phyloP scores from a whole-genome alignment of 1,140 invertebrate genomes.

The Paramacrobiotus metropolitanus region DNA sequence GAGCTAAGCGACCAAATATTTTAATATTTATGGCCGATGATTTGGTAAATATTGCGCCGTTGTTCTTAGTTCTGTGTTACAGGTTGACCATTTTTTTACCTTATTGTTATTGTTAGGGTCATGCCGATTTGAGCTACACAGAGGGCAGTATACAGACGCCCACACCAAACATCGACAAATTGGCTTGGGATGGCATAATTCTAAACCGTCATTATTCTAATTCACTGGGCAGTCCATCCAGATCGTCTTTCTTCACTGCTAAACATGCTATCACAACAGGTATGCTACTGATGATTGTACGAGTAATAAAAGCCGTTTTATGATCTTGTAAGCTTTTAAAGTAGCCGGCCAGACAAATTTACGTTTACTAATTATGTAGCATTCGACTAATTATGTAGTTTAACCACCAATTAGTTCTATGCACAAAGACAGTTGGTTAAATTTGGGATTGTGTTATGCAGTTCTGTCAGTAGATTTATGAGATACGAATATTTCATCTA shows the following conservation, averaged over 20 bases:
- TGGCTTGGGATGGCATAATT: not conserved
- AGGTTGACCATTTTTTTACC: not conserved
- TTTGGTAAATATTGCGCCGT: not conserved
- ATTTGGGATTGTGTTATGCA: not conserved
- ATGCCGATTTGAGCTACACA: not conserved
- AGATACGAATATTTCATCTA: too few relatives aligned
- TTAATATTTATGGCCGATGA: slow-evolving; percentile 1
- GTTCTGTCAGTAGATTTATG: too few relatives aligned
- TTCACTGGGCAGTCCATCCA: not conserved
- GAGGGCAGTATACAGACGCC: not conserved
- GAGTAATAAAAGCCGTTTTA: not conserved
- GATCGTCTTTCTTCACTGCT: not conserved
- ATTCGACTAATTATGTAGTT: too few relatives aligned
- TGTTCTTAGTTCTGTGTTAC: not conserved
- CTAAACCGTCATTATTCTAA: not conserved
- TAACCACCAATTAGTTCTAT: not conserved
- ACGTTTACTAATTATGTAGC: too few relatives aligned
- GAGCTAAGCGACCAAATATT: not conserved
- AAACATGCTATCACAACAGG: not conserved
- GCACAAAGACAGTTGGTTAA: not conserved
- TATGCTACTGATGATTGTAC: not conserved
- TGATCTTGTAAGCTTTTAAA: not conserved
- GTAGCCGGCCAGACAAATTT: too few relatives aligned
- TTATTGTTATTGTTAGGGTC: not conserved
- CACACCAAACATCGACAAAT: slow-evolving; percentile 1